These are phyloP conservation scores for Toxostoma redivivum DNA, from an alignment of 2,113 vertebrate genomes.

Conservation along the genomic window DNA sequence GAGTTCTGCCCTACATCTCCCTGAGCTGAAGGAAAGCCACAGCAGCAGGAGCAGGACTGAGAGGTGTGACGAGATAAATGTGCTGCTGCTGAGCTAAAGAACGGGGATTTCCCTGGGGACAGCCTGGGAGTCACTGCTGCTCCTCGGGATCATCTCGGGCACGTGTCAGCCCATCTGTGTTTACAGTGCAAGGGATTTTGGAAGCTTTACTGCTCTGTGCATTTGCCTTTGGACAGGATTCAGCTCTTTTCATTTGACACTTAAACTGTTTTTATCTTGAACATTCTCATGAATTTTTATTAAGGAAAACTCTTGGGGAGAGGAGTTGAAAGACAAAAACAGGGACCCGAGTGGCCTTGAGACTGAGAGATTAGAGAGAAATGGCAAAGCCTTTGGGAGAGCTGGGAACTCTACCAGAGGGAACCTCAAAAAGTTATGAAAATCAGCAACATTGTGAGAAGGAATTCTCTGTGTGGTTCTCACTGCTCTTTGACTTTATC, in stretches of 20 bases:
- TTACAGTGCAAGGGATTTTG: not conserved
- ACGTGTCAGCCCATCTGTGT: not conserved
- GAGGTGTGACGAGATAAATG: not conserved
- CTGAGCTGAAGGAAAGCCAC: not conserved
- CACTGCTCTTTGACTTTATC: not conserved
- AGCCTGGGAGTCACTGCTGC: not conserved
- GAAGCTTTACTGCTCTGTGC: not conserved
- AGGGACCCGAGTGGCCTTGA: not conserved
- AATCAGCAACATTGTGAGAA: not conserved
- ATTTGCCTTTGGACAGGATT: constrained; percentile 21
- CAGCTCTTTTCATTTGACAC: not conserved
- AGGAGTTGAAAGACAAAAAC: constrained; percentile 14
- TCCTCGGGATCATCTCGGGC: not conserved
- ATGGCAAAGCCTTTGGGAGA: not conserved
- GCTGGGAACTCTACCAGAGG: not conserved
- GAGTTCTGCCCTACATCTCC: not conserved
- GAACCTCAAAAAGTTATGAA: not conserved
- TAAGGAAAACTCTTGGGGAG: not conserved
- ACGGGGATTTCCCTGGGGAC: not conserved
- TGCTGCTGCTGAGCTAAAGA: not conserved
- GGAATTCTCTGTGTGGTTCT: not conserved
- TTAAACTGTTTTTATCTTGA: not conserved
- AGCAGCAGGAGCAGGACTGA: not conserved
- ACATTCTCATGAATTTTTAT: constrained; percentile 42
- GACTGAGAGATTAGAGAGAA: not conserved